phyloP scores from a whole-genome alignment of 2,113 vertebrate genomes.

The Calypte anna region DNA sequence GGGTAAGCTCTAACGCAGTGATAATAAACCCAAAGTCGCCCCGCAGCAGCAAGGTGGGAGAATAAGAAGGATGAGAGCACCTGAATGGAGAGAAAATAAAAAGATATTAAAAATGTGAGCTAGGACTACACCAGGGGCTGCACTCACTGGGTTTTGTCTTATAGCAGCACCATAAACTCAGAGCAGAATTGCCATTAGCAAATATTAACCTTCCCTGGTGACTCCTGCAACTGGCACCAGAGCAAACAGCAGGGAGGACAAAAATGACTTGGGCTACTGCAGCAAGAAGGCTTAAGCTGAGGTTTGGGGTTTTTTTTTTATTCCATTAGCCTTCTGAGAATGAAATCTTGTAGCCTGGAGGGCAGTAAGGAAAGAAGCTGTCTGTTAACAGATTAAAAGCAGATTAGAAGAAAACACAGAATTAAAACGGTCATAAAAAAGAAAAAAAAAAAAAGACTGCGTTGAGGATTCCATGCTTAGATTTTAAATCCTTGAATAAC shows the following conservation, averaged over 20 bases:
- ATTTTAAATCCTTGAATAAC: fast-evolving
- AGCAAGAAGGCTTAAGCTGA: not conserved
- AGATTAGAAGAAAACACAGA: fast-evolving
- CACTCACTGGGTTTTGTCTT: not conserved
- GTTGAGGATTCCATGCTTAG: not conserved
- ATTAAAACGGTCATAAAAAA: not conserved
- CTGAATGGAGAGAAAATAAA: fast-evolving
- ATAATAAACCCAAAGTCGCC: fast-evolving
- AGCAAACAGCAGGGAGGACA: not conserved
- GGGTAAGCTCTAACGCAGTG: fast-evolving
- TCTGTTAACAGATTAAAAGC: fast-evolving
- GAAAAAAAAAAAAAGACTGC: not conserved
- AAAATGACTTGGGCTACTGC: fast-evolving
- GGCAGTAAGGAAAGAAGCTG: not conserved
- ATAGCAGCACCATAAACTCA: not conserved
- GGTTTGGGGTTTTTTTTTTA: no score
- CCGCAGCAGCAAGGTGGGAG: fast-evolving
- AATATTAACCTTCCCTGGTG: fast-evolving
- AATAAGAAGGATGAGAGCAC: fast-evolving
- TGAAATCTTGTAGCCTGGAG: fast-evolving
- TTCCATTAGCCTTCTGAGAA: fast-evolving
- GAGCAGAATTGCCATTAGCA: not conserved
- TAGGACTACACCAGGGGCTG: fast-evolving
- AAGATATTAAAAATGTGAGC: fast-evolving
- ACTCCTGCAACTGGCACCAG: fast-evolving